Evolutionary conservation across 2,113 vertebrate genomes (phyloP), one percentile per base, ranked within the genome.

Genomic region (Trematocara marginatum): DNA sequence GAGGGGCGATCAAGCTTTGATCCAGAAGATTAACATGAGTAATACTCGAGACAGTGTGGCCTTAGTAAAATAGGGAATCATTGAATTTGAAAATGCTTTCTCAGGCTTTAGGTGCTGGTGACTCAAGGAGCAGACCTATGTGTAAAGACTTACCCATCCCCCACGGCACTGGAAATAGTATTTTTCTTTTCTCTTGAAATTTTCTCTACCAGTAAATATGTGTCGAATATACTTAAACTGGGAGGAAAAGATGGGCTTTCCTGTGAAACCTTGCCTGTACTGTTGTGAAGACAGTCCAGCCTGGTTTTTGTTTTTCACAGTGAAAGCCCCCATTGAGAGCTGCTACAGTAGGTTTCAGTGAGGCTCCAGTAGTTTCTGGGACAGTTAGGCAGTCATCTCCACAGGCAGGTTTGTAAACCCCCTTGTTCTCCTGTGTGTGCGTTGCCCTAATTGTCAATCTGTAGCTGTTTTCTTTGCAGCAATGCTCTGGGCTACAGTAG

Each of bases 311-410:
- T 78, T 52, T 89, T 61, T 31, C 66, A 45, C 88, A 10, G 80
- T 90, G 90, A 94, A 94, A 89, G 89, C 83, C 23, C 16, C 87
- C 83, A 92, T 93, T 93, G 84, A 92, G 80, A 56, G 78, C 54
- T 2, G 59, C 83, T 87, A 81, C 90, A 90, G 89, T 86, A 78
- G 84, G 88, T 90, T 89, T 92, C 91, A 91, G 90, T 94, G 42
- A 84, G 87, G 91, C 95, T 89, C 91, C 92, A 90, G 85, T 94
- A 54, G 90, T 94, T 94, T 95, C 91, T 94, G 89, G 93, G 93
- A 94, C 94, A 92, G 91, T 88, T 83, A 38, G 85, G 79, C 82
- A 84, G 87, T 90, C 90, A 84, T 93, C 89, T 88, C 85, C 86
- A 88, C 85, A 82, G 84, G 89, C 90, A 89, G 88, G 80, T 93